A percentile compares a stretch with the other conserved stretches of the same genome.
Conservation (phyloP, 2,888 invertebrate genomes). For the Spodoptera littoralis region DNA sequence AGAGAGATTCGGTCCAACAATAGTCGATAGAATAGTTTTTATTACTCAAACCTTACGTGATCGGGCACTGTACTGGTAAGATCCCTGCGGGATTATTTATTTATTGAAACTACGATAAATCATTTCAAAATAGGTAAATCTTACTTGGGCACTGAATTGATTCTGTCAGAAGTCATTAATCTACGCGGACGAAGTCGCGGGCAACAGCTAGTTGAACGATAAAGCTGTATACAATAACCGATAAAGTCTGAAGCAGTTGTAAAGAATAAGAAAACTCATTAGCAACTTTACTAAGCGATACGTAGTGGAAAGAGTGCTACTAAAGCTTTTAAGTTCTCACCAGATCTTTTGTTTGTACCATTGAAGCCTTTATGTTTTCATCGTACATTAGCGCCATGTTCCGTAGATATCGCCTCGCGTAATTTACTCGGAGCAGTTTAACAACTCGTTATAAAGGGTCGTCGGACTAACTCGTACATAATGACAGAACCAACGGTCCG, state of each 20-base stretch:
- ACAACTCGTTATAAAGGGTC: constrained; percentile 36
- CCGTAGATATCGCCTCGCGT: constrained; percentile 12
- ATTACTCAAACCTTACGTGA: too few species aligned
- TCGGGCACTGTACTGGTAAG: too few species aligned
- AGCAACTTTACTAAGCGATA: constrained; percentile 33
- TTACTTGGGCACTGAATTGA: too few species aligned
- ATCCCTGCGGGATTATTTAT: too few species aligned
- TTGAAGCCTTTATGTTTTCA: constrained; percentile 32
- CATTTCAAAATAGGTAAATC: too few species aligned
- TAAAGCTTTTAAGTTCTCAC: constrained; percentile 23
- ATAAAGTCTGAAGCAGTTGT: constrained; percentile 22
- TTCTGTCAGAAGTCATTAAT: too few species aligned
- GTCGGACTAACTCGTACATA: constrained; percentile 29
- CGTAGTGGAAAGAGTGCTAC: constrained; percentile 22
- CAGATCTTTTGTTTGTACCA: constrained; percentile 30
- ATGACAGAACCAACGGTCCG: constrained; percentile 25
- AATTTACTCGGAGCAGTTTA: constrained; percentile 33
- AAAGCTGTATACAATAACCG: constrained; percentile 16
- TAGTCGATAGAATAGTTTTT: too few species aligned
- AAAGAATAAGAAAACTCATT: constrained; percentile 45
- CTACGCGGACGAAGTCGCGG: too few species aligned
- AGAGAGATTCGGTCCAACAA: too few species aligned
- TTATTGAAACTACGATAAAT: too few species aligned
- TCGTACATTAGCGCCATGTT: constrained; percentile 21
- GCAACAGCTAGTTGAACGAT: too few species aligned